phyloP scores from a whole-genome alignment of 1,140 invertebrate genomes.

The Euwallacea fornicatus region DNA sequence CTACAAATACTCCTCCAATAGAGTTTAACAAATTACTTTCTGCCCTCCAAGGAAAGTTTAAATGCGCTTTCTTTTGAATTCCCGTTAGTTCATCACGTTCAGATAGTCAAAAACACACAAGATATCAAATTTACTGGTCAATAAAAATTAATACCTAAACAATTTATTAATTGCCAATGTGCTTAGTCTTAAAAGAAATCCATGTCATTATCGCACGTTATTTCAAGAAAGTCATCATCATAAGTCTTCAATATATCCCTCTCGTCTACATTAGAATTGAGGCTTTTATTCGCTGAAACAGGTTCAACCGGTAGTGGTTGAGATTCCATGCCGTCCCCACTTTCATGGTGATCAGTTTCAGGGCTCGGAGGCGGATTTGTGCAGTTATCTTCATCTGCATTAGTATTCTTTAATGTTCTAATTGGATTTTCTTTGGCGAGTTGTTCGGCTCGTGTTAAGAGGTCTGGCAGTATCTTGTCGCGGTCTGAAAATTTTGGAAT shows the following conservation, averaged over 20 bases:
- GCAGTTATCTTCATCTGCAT: slow-evolving; percentile 58
- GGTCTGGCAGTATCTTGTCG: slow-evolving; percentile 61
- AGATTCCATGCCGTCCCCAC: slow-evolving; percentile 61
- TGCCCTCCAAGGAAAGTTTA: too few relatives aligned
- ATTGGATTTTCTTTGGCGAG: slow-evolving; percentile 54
- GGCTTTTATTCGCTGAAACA: slow-evolving; percentile 11
- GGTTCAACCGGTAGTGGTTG: slow-evolving; percentile 3
- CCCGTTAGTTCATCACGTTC: too few relatives aligned
- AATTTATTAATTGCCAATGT: too few relatives aligned
- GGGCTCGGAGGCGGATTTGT: slow-evolving; percentile 78
- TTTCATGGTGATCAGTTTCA: slow-evolving; percentile 71
- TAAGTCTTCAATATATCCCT: slow-evolving; percentile 53
- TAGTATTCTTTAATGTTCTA: slow-evolving; percentile 54
- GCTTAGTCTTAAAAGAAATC: slow-evolving; percentile 62
- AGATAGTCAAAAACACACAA: too few relatives aligned
- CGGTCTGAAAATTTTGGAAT: slow-evolving; percentile 37
- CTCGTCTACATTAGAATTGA: slow-evolving; percentile 5
- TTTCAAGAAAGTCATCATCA: slow-evolving; percentile 71
- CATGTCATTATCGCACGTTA: slow-evolving; percentile 71
- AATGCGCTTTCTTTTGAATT: too few relatives aligned
- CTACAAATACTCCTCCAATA: too few relatives aligned
- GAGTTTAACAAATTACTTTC: too few relatives aligned
- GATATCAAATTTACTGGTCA: too few relatives aligned
- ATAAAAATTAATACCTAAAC: too few relatives aligned
- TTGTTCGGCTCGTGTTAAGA: slow-evolving; percentile 61